Base-by-base conservation (phyloP, 2,888 invertebrate species). In the Tuta absoluta region DNA sequence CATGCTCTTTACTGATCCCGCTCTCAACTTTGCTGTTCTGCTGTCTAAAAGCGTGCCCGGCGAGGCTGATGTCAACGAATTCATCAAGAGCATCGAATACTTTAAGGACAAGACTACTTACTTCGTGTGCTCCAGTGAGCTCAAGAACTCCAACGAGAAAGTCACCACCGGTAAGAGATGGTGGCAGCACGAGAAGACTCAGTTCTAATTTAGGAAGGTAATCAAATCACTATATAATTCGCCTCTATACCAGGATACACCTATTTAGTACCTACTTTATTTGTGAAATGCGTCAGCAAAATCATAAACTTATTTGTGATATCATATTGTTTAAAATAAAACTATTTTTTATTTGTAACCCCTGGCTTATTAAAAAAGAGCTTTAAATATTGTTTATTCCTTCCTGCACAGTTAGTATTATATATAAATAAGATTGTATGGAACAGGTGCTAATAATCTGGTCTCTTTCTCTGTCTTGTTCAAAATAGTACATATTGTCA, bases 101-200 rank as follows among this genome's bases (percentile, higher is more conserved):
- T 53, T 53, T 23, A 53, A 53, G 24, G 51, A 53, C 51, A 53
- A 53, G 51, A 53, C 51, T 23, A 24, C 51, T 12, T 53, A 23
- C 51, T 53, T 53, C 51, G 51, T 53, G 12, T 53, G 51, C 24
- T 23, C 51, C 51, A 53, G 51, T 7, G 51, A 53, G 24, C 12
- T 23, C 23, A 21, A 24, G 51, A 11, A 53, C 51, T 21, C 51
- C 51, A 53, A 53, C 51, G 51, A 23, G 23, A 53, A 53, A 14
- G 23, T 53, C 24, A 14, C 24, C 14, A 23, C 21, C 5, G 51
- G 51, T 23, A 53, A 23, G 51, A 53, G 14, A 14, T 53, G 51
- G 51, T 53, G 51, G 51, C 51, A 53, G 14, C 23, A 53, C 51
- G 23, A 53, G 49, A 49, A 49, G 49, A 49, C 21, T 21, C 49